These are phyloP conservation scores for Rhinopithecus roxellana DNA, from an alignment of 2,113 vertebrate species.

Conservation along the genomic window DNA sequence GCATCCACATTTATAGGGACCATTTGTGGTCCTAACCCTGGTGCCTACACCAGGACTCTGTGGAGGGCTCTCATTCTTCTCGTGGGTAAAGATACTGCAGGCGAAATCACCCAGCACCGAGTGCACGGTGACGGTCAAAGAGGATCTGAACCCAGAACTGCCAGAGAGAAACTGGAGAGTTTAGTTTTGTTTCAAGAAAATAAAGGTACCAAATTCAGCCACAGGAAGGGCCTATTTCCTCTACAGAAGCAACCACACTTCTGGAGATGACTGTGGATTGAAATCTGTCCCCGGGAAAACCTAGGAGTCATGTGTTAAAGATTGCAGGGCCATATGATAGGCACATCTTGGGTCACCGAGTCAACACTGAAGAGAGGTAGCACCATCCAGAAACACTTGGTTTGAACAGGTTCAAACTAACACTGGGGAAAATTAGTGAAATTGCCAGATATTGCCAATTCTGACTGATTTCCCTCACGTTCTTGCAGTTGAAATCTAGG, in stretches of 20 bases:
- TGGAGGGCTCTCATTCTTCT: not conserved
- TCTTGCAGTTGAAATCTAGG: not conserved
- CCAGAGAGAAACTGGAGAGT: not conserved
- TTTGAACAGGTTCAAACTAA: not conserved
- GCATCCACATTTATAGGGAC: not conserved
- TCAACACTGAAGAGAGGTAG: not conserved
- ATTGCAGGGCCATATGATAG: not conserved
- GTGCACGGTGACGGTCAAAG: not conserved
- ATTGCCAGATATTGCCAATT: not conserved
- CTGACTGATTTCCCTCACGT: not conserved
- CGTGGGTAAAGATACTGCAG: not conserved
- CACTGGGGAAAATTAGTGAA: not conserved
- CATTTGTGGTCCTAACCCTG: not conserved
- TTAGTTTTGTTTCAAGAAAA: not conserved
- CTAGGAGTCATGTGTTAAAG: not conserved
- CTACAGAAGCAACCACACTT: not conserved
- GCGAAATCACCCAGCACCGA: not conserved
- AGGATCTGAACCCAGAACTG: no score
- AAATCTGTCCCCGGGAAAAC: no score
- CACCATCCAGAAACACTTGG: not conserved
- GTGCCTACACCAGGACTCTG: rapidly evolving
- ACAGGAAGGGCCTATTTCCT: not conserved
- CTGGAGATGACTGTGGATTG: rapidly evolving
- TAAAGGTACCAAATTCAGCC: not conserved
- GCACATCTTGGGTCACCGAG: not conserved